Percentiles rank a stretch among this genome's conserved stretches.
phyloP scores from a whole-genome alignment of 1,140 invertebrate genomes.

The Drosophila bocqueti region DNA sequence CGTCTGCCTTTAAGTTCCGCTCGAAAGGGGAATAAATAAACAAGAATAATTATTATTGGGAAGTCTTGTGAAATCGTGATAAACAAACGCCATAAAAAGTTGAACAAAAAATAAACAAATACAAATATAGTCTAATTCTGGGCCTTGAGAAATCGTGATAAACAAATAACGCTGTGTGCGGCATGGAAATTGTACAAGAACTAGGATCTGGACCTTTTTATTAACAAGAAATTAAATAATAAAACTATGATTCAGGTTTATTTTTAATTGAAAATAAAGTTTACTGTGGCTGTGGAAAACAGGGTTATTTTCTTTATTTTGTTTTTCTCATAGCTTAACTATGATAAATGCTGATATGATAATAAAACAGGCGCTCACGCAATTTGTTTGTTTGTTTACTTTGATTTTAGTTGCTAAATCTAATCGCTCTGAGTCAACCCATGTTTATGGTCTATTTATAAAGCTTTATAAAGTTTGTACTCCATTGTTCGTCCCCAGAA shows the following conservation, averaged over 20 bases:
- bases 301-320: too few relatives aligned
- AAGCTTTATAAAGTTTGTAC: neutral
- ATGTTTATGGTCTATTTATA: constrained; percentile 32
- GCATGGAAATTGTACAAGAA: too few relatives aligned
- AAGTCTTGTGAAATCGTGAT: constrained; percentile 11
- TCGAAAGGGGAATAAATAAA: neutral
- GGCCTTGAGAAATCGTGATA: neutral
- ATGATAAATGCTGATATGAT: neutral
- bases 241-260: neutral
- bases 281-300: too few relatives aligned
- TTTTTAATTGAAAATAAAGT: too few relatives aligned
- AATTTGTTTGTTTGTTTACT: constrained; percentile 34
- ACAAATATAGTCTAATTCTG: neutral
- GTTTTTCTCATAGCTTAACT: neutral
- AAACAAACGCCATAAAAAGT: neutral
- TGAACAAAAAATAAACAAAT: neutral
- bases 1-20: neutral
- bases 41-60: neutral
- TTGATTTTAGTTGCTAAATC: constrained; percentile 27
- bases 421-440: constrained; percentile 35
- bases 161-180: constrained; percentile 1
- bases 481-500: neutral
- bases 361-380: neutral
- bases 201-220: neutral
- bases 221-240: neutral